phyloP scores from a whole-genome alignment of 2,113 vertebrate genomes.

The Tangachromis dhanisi region DNA sequence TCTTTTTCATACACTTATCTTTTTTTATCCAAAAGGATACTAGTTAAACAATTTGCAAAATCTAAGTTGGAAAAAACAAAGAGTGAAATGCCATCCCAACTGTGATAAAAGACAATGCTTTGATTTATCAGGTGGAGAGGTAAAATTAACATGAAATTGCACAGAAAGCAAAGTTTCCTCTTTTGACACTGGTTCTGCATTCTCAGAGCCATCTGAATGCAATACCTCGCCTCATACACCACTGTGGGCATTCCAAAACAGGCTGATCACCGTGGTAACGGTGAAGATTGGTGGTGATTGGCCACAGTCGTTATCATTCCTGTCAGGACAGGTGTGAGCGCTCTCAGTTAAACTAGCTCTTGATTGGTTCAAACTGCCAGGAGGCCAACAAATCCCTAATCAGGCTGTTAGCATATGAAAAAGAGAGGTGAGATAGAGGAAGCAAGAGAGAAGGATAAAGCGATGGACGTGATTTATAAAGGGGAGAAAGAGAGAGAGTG shows the following conservation, averaged over 20 bases:
- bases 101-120: neutral
- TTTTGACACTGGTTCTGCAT: neutral
- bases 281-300: conserved; percentile 17
- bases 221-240: neutral
- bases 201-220: conserved; percentile 8
- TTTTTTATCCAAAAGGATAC: neutral
- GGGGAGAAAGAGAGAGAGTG: neutral
- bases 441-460: neutral
- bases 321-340: conserved; percentile 62
- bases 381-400: conserved; percentile 61
- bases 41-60: neutral
- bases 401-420: conserved; percentile 42
- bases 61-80: neutral
- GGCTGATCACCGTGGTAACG: conserved; percentile 30
- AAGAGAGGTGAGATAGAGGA: neutral
- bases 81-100: neutral
- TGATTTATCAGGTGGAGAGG: neutral
- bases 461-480: neutral
- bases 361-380: conserved; percentile 61
- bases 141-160: neutral
- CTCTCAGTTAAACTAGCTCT: conserved; percentile 42
- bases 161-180: neutral
- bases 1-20: neutral
- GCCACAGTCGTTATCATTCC: conserved; percentile 56
- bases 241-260: conserved; percentile 27